Conservation (phyloP, 2,888 invertebrate genomes). For the Bruchidius siliquastri region DNA sequence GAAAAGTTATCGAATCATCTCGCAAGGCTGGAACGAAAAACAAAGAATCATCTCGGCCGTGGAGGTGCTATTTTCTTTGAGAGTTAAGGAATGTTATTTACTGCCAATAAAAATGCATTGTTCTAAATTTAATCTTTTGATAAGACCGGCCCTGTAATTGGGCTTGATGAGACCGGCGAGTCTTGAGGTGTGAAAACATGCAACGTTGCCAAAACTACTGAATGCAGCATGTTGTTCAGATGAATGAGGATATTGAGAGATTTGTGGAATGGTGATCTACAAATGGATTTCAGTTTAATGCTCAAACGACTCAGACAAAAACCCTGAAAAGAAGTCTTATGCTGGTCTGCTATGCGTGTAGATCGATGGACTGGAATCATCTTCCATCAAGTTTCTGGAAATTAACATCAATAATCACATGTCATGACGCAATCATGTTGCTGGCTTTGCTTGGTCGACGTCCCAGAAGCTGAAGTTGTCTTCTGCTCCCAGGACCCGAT, state of each 20-base stretch:
- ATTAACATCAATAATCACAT: too few species aligned
- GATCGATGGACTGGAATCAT: too few species aligned
- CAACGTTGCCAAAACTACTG: slow-evolving; percentile 6
- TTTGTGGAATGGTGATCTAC: too few species aligned
- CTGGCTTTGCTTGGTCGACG: too few species aligned
- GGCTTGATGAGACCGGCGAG: slow-evolving; percentile 43
- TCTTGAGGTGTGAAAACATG: slow-evolving; percentile 10
- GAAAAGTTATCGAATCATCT: background rate
- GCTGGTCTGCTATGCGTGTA: too few species aligned
- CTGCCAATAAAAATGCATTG: slow-evolving; percentile 43
- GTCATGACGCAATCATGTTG: too few species aligned
- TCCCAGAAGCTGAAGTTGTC: too few species aligned
- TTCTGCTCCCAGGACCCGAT: too few species aligned
- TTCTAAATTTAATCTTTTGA: slow-evolving; percentile 48
- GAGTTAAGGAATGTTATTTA: slow-evolving; percentile 31
- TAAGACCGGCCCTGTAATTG: slow-evolving; percentile 47
- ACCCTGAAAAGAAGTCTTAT: too few species aligned
- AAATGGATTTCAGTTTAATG: too few species aligned
- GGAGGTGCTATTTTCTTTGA: background rate
- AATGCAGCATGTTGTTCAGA: slow-evolving; percentile 23
- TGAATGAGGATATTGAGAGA: slow-evolving; percentile 35
- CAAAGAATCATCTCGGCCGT: background rate
- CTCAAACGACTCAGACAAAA: too few species aligned
- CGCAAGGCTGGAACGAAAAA: background rate
- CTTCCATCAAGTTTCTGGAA: too few species aligned